These are phyloP conservation scores for Eucidaris tribuloides DNA, from an alignment of 35 echinoderm and acorn worm genomes.

Conservation along the genomic window DNA sequence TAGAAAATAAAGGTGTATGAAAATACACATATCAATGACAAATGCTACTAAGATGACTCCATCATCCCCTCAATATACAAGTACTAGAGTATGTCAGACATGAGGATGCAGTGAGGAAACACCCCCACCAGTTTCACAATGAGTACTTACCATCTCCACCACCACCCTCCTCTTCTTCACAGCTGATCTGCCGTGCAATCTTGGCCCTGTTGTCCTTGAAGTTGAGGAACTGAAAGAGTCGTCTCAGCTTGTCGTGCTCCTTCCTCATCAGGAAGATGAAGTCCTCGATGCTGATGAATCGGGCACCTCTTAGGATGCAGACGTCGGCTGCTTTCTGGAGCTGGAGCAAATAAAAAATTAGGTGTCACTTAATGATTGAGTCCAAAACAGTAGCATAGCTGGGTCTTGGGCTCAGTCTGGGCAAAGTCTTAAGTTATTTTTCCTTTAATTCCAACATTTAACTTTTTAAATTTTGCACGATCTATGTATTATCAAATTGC, in stretches of 20 bases:
- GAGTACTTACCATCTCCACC: conserved; percentile 38
- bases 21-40: no score
- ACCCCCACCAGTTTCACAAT: no score
- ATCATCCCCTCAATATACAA: no score
- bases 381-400: neutral
- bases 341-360: conserved; percentile 4
- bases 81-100: no score
- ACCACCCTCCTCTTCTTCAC: conserved; percentile 59
- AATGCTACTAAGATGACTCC: no score
- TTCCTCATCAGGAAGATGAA: conserved; percentile 85
- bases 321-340: conserved; percentile 77
- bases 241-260: conserved; percentile 67
- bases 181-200: conserved; percentile 1
- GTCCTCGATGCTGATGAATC: conserved; percentile 96
- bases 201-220: conserved; percentile 77
- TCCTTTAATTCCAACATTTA: no score
- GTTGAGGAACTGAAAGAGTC: conserved; percentile 72
- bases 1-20: no score
- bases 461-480: no score
- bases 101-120: no score
- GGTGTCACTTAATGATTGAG: neutral
- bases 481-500: no score
- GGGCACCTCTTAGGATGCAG: conserved; percentile 61
- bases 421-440: no score
- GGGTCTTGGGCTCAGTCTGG: no score